phyloP scores from a whole-genome alignment of 2,113 vertebrate genomes.

The Acanthochromis polyacanthus region DNA sequence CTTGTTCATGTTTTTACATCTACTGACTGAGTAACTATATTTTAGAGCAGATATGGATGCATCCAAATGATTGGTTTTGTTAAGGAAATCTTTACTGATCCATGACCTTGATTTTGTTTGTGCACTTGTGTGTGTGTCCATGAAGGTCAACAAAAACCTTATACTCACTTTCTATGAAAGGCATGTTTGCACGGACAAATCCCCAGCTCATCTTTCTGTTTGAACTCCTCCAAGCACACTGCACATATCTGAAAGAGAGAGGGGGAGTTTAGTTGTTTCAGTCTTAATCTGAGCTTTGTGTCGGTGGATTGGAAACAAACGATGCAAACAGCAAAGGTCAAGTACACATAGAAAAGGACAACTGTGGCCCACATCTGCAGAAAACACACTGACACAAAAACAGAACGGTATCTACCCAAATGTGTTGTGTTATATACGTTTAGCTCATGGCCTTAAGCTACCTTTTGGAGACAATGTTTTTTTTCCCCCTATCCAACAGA shows the following conservation, averaged over 20 bases:
- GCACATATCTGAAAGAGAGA: slow-evolving; percentile 92
- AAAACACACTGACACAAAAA: slow-evolving; percentile 11
- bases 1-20: no score
- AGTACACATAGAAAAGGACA: slow-evolving; percentile 21
- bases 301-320: slow-evolving; percentile 18
- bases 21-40: no score
- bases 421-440: slow-evolving; percentile 44
- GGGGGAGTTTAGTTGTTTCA: slow-evolving; percentile 8
- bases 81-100: slow-evolving; percentile 13
- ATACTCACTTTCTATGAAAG: slow-evolving; percentile 98
- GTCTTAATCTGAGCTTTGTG: neutral
- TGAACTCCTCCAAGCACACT: slow-evolving; percentile 98
- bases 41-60: no score
- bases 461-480: slow-evolving; percentile 1
- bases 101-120: slow-evolving; percentile 9
- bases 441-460: neutral
- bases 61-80: slow-evolving; percentile 1
- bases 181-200: slow-evolving; percentile 99
- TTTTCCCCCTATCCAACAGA: neutral
- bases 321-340: slow-evolving; percentile 24
- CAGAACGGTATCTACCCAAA: slow-evolving; percentile 14
- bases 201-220: slow-evolving; percentile 97
- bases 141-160: slow-evolving; percentile 26
- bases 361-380: slow-evolving; percentile 28
- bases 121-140: neutral